Percentiles rank a stretch among this genome's conserved stretches.
phyloP scores from a whole-genome alignment of 2,113 vertebrate genomes.

The Ranitomeya imitator region DNA sequence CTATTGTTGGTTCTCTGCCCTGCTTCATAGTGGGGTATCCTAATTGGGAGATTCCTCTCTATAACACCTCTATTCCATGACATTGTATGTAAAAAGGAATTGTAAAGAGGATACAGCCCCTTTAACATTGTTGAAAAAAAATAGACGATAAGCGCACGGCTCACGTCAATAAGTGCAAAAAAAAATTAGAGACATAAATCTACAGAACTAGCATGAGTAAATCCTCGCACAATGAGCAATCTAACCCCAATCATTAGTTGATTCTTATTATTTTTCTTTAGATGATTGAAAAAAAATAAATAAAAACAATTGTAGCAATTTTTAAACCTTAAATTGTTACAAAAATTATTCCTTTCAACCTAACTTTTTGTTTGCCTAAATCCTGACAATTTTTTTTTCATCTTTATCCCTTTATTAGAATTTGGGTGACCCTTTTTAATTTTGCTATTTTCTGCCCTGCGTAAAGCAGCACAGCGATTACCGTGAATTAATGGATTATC shows the following conservation, averaged over 20 bases:
- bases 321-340: not conserved
- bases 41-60: too few relatives aligned
- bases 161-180: too few relatives aligned
- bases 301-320: not conserved
- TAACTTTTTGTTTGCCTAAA: slow-evolving; percentile 24
- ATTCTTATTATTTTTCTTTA: not conserved
- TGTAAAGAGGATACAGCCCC: too few relatives aligned
- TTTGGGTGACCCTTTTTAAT: slow-evolving; percentile 66
- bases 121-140: too few relatives aligned
- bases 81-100: too few relatives aligned
- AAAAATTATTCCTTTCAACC: not conserved
- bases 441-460: slow-evolving; percentile 50
- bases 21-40: too few relatives aligned
- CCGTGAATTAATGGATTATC: slow-evolving; percentile 81
- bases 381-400: not conserved
- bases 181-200: not conserved
- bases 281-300: not conserved
- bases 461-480: slow-evolving; percentile 74
- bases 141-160: too few relatives aligned
- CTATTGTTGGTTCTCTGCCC: too few relatives aligned
- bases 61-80: too few relatives aligned
- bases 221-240: not conserved
- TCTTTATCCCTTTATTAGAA: slow-evolving; percentile 47
- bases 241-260: not conserved
- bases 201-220: not conserved